A percentile compares a stretch with the other conserved stretches of the same genome.
phyloP scores from a whole-genome alignment of 2,797 vertebrate genomes.

The Eptatretus atami region DNA sequence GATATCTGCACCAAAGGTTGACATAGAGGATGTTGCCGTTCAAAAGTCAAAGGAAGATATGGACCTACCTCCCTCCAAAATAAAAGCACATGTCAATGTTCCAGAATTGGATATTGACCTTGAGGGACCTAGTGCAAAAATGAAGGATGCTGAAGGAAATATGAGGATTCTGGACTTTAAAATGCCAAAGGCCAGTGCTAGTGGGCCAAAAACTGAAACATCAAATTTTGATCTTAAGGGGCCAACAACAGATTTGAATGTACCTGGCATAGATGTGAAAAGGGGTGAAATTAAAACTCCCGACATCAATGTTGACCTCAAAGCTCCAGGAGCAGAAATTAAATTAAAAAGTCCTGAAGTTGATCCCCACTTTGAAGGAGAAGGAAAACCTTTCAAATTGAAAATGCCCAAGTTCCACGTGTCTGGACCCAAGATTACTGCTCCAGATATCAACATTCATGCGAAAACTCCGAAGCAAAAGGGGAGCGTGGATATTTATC shows the following conservation, averaged over 20 bases:
- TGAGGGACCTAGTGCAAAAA: not conserved
- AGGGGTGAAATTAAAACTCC: too few species aligned
- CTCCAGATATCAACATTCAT: constrained; percentile 5
- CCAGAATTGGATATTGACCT: too few species aligned
- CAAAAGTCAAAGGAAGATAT: constrained; percentile 10
- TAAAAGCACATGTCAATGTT: too few species aligned
- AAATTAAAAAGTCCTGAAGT: too few species aligned
- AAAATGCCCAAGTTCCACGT: constrained; percentile 11
- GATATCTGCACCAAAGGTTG: constrained; percentile 8
- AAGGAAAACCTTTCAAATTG: not conserved
- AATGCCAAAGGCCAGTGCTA: constrained; percentile 10
- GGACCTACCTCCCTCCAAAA: constrained; percentile 9
- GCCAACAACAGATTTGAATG: too few species aligned
- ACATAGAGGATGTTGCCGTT: constrained; percentile 6
- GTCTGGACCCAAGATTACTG: constrained; percentile 8
- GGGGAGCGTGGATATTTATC: constrained; percentile 6
- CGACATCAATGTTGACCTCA: too few species aligned
- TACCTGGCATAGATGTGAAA: too few species aligned
- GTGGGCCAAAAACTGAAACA: too few species aligned
- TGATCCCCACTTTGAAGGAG: not conserved
- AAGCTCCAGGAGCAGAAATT: too few species aligned
- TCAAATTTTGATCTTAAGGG: too few species aligned
- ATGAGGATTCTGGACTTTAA: constrained; percentile 12
- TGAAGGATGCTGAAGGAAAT: constrained; percentile 12
- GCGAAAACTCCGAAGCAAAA: constrained; percentile 3